Evolutionary conservation across 1,140 invertebrate species (phyloP), one percentile per base, ranked within the genome.

Genomic region (Drosophila kohkoa): DNA sequence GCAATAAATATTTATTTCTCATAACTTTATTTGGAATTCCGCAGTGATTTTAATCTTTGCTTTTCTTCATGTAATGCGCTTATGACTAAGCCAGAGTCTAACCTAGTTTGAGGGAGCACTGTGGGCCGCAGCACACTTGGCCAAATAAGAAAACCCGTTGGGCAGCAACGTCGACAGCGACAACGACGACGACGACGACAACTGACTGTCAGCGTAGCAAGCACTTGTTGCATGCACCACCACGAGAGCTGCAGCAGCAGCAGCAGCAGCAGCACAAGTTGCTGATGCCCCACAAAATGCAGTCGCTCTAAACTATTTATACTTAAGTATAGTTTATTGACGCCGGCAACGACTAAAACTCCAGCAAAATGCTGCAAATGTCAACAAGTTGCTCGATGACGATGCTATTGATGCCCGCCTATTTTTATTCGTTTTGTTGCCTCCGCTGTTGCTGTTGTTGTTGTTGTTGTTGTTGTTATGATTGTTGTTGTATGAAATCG

Each of bases 281-380:
- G 71, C 65, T 75, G 67, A 74, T 85, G 77, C 68, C 81, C 81
- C 81, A 85, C 81, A 66, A 83, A 83, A 67, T 77, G 68, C 77
- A 79, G 48, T 82, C 71, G 66, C 45, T 76, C 63, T 72, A 76
- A 82, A 87, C 82, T 82, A 83, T 88, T 88, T 88, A 78, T 77
- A 81, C 77, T 83, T 89, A 57, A 74, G 80, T 89, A 70, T 89
- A 78, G 86, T 79, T 89, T 88, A 89, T 88, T 83, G 77, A 66
- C 32, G 72, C 45, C 66, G 66, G 66, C 58, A 63, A n/a, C 51
- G 66, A 58, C 57, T 70, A 49, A 68, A 59, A 25, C 54, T 66
- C 72, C 63, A 83, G 45, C 35, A 20, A 57, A 57, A 57, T 69
- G 75, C 85, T 88, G 85, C 83, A 88, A 88, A 88, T 88, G 83